These are phyloP conservation scores for Phytoseiulus persimilis DNA, from an alignment of 2,888 invertebrate genomes.

Conservation along the genomic window DNA sequence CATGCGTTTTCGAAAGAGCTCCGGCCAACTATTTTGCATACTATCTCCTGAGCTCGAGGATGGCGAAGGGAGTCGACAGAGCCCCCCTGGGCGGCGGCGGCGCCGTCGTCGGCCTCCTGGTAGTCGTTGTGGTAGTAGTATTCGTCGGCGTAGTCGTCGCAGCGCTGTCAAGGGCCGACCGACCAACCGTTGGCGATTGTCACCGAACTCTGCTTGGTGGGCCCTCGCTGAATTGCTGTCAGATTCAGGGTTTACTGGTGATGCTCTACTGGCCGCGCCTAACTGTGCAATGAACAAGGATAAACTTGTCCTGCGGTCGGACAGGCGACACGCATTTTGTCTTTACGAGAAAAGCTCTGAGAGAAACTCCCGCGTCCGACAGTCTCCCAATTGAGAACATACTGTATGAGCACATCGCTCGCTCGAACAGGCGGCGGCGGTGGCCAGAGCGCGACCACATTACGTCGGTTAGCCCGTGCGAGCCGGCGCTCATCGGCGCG, in stretches of 20 bases:
- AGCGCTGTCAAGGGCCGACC: not conserved
- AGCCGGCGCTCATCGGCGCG: not conserved
- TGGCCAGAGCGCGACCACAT: not conserved
- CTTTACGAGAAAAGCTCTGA: not conserved
- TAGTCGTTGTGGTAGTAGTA: not conserved
- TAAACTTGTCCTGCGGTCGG: not conserved
- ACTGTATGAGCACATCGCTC: not conserved
- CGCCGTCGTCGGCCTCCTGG: not conserved
- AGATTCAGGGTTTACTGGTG: not conserved
- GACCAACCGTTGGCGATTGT: not conserved
- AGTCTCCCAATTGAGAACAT: not conserved
- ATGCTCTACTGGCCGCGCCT: not conserved
- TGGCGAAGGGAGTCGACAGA: not conserved
- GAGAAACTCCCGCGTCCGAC: not conserved
- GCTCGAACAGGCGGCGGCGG: not conserved
- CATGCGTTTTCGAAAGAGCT: not conserved
- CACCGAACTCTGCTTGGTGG: not conserved
- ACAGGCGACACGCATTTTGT: not conserved
- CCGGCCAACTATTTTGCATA: slow-evolving; percentile 32
- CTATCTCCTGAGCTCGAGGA: not conserved
- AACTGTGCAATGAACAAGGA: slow-evolving; percentile 5
- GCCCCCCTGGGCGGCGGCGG: not conserved
- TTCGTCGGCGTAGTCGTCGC: not conserved
- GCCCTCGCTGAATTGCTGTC: not conserved
- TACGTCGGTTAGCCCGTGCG: not conserved